phyloP scores from a whole-genome alignment of 1,140 invertebrate species.

The Drosophila ananassae region DNA sequence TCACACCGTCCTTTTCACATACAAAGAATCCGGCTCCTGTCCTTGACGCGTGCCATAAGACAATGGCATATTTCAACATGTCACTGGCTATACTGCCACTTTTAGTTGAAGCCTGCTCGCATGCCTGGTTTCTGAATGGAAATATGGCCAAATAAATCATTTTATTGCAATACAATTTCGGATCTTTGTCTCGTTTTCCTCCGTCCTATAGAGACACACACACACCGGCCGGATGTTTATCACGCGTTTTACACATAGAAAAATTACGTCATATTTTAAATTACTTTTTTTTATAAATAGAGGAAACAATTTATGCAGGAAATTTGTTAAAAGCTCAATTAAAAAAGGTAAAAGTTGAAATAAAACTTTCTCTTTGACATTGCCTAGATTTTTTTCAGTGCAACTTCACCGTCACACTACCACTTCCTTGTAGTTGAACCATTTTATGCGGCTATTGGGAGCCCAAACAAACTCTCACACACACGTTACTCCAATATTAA shows the following conservation, averaged over 20 bases:
- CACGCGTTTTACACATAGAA: conserved; percentile 21
- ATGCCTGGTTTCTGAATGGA: conserved; percentile 18
- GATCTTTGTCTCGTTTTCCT: conserved; percentile 6
- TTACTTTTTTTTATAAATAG: too few relatives aligned
- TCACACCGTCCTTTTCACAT: neutral
- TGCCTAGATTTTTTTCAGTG: conserved; percentile 5
- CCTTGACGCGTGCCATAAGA: conserved; percentile 61
- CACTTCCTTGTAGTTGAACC: conserved; percentile 28
- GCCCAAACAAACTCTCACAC: conserved; percentile 38
- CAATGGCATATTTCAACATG: conserved; percentile 70
- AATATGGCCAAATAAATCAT: conserved; percentile 77
- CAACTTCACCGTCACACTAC: neutral
- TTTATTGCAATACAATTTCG: conserved; percentile 80
- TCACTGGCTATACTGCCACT: conserved; percentile 38
- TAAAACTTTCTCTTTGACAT: neutral
- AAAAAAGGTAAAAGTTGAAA: neutral
- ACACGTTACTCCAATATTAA: conserved; percentile 75
- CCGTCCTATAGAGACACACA: neutral
- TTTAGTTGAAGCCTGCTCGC: conserved; percentile 23
- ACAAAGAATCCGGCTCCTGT: conserved; percentile 18
- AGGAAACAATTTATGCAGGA: too few relatives aligned
- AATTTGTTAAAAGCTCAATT: neutral
- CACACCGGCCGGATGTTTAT: conserved; percentile 44
- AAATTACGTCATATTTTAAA: neutral
- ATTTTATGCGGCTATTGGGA: conserved; percentile 72